A percentile compares a stretch with the other conserved stretches of the same genome.
Conservation (phyloP, 64 coral and sea anemone species). For the Porites australiensis region DNA sequence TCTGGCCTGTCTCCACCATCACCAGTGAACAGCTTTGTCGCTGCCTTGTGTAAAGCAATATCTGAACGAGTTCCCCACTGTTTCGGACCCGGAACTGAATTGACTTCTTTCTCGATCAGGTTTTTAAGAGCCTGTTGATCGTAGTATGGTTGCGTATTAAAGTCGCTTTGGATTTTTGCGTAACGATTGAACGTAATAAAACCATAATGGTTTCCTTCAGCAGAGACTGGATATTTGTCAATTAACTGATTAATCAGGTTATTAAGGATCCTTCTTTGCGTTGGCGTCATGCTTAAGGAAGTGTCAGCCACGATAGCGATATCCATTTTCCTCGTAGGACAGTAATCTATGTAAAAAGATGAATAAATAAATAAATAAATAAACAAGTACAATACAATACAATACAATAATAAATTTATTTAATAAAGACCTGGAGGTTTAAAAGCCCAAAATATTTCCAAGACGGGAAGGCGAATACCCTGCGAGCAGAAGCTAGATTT, state of each 20-base stretch:
- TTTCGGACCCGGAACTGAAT: no score
- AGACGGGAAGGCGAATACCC: no score
- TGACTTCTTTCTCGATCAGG: neutral
- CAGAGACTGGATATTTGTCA: neutral
- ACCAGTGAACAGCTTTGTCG: neutral
- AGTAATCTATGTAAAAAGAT: neutral
- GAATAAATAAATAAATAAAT: no score
- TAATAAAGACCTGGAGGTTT: no score
- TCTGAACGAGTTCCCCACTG: neutral
- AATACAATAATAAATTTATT: no score
- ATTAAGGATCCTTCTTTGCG: no score
- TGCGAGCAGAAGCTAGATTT: no score
- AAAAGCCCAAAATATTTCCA: no score
- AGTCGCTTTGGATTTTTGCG: neutral
- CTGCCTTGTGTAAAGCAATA: neutral
- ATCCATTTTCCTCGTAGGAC: neutral
- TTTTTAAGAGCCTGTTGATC: no score
- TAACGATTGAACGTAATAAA: neutral
- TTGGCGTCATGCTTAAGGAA: neutral
- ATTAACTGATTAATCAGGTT: neutral
- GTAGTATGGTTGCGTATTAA: neutral
- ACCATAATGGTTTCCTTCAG: neutral
- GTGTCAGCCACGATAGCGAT: conserved; percentile 7
- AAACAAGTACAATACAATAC: no score
- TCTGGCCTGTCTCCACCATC: neutral